Evolutionary conservation across 2,888 invertebrate genomes (phyloP), one percentile per base, ranked within the genome.

Genomic region (Lumbricus terrestris): DNA sequence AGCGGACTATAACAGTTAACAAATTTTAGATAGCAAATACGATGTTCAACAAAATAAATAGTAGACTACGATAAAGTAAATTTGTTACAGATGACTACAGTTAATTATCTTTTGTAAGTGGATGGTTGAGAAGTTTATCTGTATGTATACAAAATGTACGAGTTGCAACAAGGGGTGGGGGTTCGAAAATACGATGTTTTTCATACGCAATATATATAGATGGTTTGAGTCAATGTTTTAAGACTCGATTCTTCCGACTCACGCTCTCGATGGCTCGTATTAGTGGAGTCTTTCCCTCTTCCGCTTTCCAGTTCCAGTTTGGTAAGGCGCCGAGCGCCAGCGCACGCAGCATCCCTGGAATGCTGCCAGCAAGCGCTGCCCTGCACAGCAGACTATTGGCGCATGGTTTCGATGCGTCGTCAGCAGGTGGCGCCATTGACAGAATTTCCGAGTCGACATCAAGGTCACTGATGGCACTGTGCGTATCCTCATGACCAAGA

Each of bases 331-430:
- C 97, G 91, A 97, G 96, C 23, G 98, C 98, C 91, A 98, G 96
- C n/a, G 98, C 98, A 94, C 97, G 97, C 93, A 97, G 96, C 98
- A 98, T 98, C 34, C 98, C 97, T 4, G 97, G 97, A 93, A 98
- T 96, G 96, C 98, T 98, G 95, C 98, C 97, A 40, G 97, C 98
- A 3, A 96, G 37, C 34, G 98, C 97, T 40, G 98, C 98, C 90
- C 94, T 94, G 92, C 93, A 94, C 54, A 95, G 93, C 89, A 94
- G 92, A 91, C 93, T 93, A 91, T 94, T 94, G 3, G 94, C 94
- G 35, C 35, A 85, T 6, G 85, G 1, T 8, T 85, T 85, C 0
- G 85, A 85, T 5, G 85, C 85, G 8, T 85, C 85, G 35, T 85
- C 85, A 33, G 18, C 16, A 20, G 85, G 23, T 37, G 37, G 34